Conservation (phyloP, 2,797 vertebrate species). For the Cercopithecus neglectus region DNA sequence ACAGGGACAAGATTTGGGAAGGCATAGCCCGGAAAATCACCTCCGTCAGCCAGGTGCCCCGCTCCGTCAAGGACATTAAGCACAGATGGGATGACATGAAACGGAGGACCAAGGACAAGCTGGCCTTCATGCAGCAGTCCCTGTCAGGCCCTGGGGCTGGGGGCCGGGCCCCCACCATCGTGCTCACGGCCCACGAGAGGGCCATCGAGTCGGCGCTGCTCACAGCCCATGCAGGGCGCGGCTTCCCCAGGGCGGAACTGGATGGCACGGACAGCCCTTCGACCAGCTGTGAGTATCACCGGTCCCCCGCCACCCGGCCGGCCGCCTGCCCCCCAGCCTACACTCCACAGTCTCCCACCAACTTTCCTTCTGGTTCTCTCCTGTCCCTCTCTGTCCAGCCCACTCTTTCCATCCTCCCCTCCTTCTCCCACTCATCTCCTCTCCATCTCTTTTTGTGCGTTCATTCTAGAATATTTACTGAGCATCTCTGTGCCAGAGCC, state of each 20-base stretch:
- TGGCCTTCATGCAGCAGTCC: constrained; percentile 86
- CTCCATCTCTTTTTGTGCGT: not conserved
- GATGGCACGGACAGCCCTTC: constrained; percentile 81
- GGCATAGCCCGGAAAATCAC: constrained; percentile 87
- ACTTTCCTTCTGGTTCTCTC: not conserved
- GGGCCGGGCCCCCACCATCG: constrained; percentile 78
- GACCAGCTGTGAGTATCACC: constrained; percentile 85
- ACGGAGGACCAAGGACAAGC: constrained; percentile 87
- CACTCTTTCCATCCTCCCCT: not conserved
- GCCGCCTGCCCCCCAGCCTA: not conserved
- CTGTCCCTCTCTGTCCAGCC: not conserved
- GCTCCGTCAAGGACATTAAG: constrained; percentile 87
- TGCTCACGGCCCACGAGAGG: constrained; percentile 83
- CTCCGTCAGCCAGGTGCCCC: constrained; percentile 86
- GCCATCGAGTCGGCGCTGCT: constrained; percentile 83
- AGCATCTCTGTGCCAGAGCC: not conserved
- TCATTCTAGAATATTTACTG: not conserved
- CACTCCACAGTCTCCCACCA: rapidly evolving
- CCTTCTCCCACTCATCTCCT: not conserved
- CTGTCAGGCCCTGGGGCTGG: constrained; percentile 76
- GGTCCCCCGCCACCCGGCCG: constrained; percentile 18
- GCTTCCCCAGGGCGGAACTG: constrained; percentile 78
- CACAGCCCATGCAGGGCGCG: constrained; percentile 63
- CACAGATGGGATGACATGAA: constrained; percentile 89
- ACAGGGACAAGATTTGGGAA: constrained; percentile 89